Conservation (phyloP, 1,140 invertebrate species). For the Ectropis grisescens region DNA sequence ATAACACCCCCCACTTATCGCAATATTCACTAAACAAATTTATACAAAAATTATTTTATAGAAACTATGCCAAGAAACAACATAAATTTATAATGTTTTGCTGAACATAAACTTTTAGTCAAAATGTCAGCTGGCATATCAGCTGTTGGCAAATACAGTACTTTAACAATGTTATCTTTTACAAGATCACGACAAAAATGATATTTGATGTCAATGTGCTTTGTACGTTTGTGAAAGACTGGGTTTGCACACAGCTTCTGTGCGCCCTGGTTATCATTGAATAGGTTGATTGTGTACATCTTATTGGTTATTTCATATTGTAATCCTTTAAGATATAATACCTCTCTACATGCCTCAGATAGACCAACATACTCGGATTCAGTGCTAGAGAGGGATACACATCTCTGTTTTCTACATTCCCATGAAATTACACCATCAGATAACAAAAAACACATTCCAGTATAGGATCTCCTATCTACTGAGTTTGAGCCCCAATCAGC, state of each 20-base stretch:
- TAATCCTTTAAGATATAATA: neutral
- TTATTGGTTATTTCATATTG: too few relatives aligned
- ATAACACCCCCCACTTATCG: constrained; percentile 9
- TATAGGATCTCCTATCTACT: too few relatives aligned
- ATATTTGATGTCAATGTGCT: constrained; percentile 4
- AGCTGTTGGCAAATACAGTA: constrained; percentile 4
- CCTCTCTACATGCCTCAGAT: constrained; percentile 2
- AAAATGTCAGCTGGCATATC: constrained; percentile 3
- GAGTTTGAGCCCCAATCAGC: too few relatives aligned
- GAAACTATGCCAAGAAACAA: constrained; percentile 8
- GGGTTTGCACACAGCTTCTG: constrained; percentile 3
- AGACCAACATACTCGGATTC: too few relatives aligned
- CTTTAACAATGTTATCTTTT: constrained; percentile 3
- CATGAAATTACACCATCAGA: too few relatives aligned
- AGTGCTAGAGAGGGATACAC: too few relatives aligned
- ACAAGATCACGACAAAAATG: constrained; percentile 5
- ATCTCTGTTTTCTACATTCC: too few relatives aligned
- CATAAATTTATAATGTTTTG: constrained; percentile 4
- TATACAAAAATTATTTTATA: constrained; percentile 9
- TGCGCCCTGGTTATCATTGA: constrained; percentile 1
- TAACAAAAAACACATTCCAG: too few relatives aligned
- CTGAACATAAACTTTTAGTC: constrained; percentile 3
- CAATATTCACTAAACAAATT: constrained; percentile 8
- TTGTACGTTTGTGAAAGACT: constrained; percentile 6
- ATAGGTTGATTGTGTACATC: neutral